phyloP scores from a whole-genome alignment of 2,888 invertebrate genomes.

The Brenthis ino region DNA sequence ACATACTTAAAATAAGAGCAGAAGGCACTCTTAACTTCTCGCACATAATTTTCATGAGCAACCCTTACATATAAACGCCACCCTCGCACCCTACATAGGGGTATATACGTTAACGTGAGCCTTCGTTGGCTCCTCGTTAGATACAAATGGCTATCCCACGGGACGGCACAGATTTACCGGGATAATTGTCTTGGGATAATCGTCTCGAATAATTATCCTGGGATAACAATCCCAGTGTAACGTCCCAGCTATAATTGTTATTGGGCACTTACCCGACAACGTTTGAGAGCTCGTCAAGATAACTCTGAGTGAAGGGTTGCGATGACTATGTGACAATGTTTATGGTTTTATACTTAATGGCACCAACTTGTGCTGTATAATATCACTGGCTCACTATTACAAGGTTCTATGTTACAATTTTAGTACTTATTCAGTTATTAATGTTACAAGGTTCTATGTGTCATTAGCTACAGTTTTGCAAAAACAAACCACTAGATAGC shows the following conservation, averaged over 20 bases:
- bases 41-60: constrained; percentile 14
- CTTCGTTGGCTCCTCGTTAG: constrained; percentile 68
- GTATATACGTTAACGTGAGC: constrained; percentile 48
- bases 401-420: no score
- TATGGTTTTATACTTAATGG: constrained; percentile 1
- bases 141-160: constrained; percentile 41
- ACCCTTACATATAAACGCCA: constrained; percentile 5
- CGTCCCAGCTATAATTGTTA: constrained; percentile 44
- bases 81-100: constrained; percentile 40
- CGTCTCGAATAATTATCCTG: constrained; percentile 31
- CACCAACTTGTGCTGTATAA: not conserved
- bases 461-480: no score
- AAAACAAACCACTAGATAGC: no score
- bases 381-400: not conserved
- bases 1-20: constrained; percentile 9
- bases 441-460: no score
- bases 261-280: constrained; percentile 37
- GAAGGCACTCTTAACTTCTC: constrained; percentile 10
- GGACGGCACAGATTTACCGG: constrained; percentile 42
- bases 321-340: constrained; percentile 17
- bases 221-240: constrained; percentile 30
- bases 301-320: constrained; percentile 22
- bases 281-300: constrained; percentile 33
- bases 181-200: constrained; percentile 37
- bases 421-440: no score